A percentile compares a stretch with the other conserved stretches of the same genome.
phyloP scores from a whole-genome alignment of 2,888 invertebrate genomes.

The Spodoptera picta region DNA sequence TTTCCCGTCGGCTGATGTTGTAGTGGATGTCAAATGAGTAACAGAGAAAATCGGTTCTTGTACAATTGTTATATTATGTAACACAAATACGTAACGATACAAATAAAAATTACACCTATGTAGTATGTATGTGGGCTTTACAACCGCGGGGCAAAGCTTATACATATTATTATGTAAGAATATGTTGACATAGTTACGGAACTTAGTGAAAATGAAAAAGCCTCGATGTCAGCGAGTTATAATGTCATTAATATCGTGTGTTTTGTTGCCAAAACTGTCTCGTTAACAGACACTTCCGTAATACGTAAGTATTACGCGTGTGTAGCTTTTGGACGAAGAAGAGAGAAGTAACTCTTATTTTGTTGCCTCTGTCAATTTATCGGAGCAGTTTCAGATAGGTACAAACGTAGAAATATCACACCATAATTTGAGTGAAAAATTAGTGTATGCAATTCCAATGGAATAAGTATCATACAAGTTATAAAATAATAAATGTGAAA shows the following conservation, averaged over 20 bases:
- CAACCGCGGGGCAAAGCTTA: too few relatives aligned
- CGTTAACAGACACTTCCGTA: constrained; percentile 14
- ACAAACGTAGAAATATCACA: background rate
- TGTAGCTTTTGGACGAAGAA: constrained; percentile 8
- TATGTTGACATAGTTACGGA: background rate
- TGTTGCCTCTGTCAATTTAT: background rate
- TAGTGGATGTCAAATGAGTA: background rate
- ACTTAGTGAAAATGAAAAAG: constrained; percentile 9
- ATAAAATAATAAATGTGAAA: background rate
- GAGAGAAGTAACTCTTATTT: background rate
- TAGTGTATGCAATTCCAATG: too few relatives aligned
- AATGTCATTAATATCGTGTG: constrained; percentile 14
- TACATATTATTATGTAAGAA: background rate
- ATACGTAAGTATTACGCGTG: constrained; percentile 4
- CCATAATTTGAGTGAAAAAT: too few relatives aligned
- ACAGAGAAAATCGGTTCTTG: too few relatives aligned
- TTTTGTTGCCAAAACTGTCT: constrained; percentile 12
- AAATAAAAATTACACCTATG: too few relatives aligned
- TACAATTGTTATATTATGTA: too few relatives aligned
- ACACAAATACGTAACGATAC: too few relatives aligned
- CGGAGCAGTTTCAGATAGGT: too few relatives aligned
- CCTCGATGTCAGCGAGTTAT: constrained; percentile 5
- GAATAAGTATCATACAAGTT: background rate
- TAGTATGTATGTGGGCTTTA: too few relatives aligned
- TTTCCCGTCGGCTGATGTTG: constrained; percentile 4